Base-by-base conservation (phyloP, 92 coral and sea anemone species). In the Palythoa caribaeorum region DNA sequence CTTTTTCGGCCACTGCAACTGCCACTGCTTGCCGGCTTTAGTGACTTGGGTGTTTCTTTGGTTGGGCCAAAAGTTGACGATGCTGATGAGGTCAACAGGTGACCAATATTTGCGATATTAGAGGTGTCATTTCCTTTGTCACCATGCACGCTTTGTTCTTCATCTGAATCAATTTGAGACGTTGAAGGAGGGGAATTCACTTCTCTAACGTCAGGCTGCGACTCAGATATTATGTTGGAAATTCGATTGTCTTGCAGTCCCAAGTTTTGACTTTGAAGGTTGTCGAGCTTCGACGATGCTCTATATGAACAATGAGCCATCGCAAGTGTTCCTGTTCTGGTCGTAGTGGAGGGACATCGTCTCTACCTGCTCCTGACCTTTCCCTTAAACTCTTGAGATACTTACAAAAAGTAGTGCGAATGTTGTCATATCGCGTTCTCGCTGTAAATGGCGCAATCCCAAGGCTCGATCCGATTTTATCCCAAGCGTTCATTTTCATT, bases 261-360 rank as follows among this genome's bases (percentile, higher is more conserved):
- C 77, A 38, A 73, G 77, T 73, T 40, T 70, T 70, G 53, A 73
- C 36, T 51, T 21, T 54, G 14, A 63, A 54, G 80, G 60, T 86
- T 38, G 74, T 76, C 39, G 79, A 50, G 53, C 89, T 76, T 28
- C 13, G 16, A 44, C 84, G 68, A 54, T 86, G 89, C 44, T 57
- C 76, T 35, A 86, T 86, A 54, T 76, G 76, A 36, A 16, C 79
- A 37, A 86, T 55, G 74, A 86, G 75, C 89, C 89, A 86, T 39
- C 89, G 54, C 28, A 86, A 70, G 73, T 86, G 72, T 76, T 86
- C 89, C 12, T 52, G 65, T 17, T 86, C 89, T 53, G 37, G 62
- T 39, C 60, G 70, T 57, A 86, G 71, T 63, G 79, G n/a, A 9
- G 88, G 88, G 60, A 86, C 47, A 76, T 86, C 76, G 40, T 86